Conservation (phyloP, 2,888 invertebrate genomes). For the Zonitis immaculata region DNA sequence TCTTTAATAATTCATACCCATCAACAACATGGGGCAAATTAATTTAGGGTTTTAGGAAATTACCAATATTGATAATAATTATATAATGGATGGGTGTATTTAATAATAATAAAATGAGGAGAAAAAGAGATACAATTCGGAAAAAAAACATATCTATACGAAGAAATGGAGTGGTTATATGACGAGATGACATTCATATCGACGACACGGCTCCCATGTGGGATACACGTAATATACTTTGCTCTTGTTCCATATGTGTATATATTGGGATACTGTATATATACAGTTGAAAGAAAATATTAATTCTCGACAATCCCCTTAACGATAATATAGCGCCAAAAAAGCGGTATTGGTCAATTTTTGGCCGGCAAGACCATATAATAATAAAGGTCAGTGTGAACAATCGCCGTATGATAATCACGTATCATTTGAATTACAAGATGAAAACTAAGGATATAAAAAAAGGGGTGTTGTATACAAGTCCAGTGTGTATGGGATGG, state of each 20-base stretch:
- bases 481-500: slow-evolving; percentile 27
- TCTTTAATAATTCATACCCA: slow-evolving; percentile 45
- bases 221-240: slow-evolving; percentile 21
- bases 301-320: background rate
- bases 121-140: slow-evolving; percentile 1
- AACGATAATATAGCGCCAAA: background rate
- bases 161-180: slow-evolving; percentile 32
- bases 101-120: slow-evolving; percentile 18
- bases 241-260: slow-evolving; percentile 21
- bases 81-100: slow-evolving; percentile 9
- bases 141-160: no score
- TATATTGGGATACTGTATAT: no score
- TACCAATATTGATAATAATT: slow-evolving; percentile 27
- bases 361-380: background rate
- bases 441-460: slow-evolving; percentile 10
- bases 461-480: slow-evolving; percentile 17
- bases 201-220: slow-evolving; percentile 25
- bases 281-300: no score
- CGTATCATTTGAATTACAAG: slow-evolving; percentile 45
- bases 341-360: background rate
- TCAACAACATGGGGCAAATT: slow-evolving; percentile 45
- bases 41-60: slow-evolving; percentile 41
- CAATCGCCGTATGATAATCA: slow-evolving; percentile 42
- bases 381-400: slow-evolving; percentile 9
- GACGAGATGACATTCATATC: slow-evolving; percentile 32